Conservation (phyloP, 2,888 invertebrate species). For the Drosophila mettleri region DNA sequence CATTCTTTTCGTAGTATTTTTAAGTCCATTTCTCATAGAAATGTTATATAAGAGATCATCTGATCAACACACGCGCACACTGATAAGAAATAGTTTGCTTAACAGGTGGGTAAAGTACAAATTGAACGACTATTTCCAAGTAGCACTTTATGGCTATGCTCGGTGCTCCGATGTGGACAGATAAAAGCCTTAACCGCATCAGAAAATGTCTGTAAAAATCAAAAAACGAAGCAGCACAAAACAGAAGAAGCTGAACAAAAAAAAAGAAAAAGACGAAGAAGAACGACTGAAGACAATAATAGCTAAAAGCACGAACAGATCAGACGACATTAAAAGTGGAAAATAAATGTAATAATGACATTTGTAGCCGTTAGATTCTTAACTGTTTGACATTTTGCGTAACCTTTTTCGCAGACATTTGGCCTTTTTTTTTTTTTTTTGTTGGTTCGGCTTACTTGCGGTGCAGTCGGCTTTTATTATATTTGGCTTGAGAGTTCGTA, state of each 20-base stretch:
- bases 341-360: constrained; percentile 82
- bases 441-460: constrained; percentile 30
- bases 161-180: constrained; percentile 20
- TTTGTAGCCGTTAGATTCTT: constrained; percentile 83
- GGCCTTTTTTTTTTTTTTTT: constrained; percentile 64
- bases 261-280: no score
- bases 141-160: constrained; percentile 51
- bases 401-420: constrained; percentile 82
- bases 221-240: constrained; percentile 29
- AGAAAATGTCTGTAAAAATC: constrained; percentile 65
- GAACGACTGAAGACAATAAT: constrained; percentile 39
- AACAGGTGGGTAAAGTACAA: constrained; percentile 33
- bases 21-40: constrained; percentile 20
- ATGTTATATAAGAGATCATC: constrained; percentile 2
- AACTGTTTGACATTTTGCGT: constrained; percentile 84
- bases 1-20: constrained; percentile 28
- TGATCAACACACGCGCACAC: constrained; percentile 1
- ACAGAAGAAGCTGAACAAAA: neutral
- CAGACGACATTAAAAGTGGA: constrained; percentile 77
- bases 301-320: constrained; percentile 21
- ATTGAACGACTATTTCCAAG: constrained; percentile 31
- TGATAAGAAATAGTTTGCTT: neutral
- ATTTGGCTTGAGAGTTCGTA: constrained; percentile 11
- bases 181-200: constrained; percentile 36
- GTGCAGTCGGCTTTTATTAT: constrained; percentile 22